These are phyloP conservation scores for Hydrocynus forskahlii DNA, from an alignment of 2,797 vertebrate species.

Conservation along the genomic window DNA sequence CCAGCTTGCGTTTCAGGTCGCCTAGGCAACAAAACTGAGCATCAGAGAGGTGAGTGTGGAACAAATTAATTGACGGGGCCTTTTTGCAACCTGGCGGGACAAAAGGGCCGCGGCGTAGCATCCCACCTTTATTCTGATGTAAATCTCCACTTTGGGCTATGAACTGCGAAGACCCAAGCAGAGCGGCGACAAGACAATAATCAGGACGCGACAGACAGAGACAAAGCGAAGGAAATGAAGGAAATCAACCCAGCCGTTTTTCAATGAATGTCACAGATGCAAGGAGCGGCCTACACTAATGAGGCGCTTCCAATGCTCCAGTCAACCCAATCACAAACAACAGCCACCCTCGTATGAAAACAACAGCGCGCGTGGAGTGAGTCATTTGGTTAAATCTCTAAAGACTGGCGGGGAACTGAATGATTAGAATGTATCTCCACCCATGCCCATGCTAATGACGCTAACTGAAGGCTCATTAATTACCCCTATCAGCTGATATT, in stretches of 20 bases:
- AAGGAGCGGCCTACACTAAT: conserved; percentile 50
- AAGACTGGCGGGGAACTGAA: conserved; percentile 52
- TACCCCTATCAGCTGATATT: conserved; percentile 50
- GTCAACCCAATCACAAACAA: conserved; percentile 42
- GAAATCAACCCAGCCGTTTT: conserved; percentile 28
- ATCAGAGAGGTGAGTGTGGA: conserved; percentile 40
- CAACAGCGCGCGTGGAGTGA: conserved; percentile 48
- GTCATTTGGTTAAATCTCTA: conserved; percentile 54
- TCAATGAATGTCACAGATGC: conserved; percentile 49
- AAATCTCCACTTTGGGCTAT: conserved; percentile 24
- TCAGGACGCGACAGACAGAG: conserved; percentile 37
- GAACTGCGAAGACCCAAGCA: conserved; percentile 34
- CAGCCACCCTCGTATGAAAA: conserved; percentile 38
- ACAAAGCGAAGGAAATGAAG: conserved; percentile 53
- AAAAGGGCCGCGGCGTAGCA: conserved; percentile 33
- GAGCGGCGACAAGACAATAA: conserved; percentile 33
- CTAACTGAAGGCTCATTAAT: conserved; percentile 57
- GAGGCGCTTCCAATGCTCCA: conserved; percentile 52
- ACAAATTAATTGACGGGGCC: conserved; percentile 43
- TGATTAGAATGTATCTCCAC: conserved; percentile 56
- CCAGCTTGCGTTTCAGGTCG: conserved; percentile 43
- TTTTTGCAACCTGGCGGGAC: conserved; percentile 25
- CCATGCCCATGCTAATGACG: conserved; percentile 54
- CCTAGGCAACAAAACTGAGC: conserved; percentile 48
- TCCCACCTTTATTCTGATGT: conserved; percentile 42